phyloP scores from a whole-genome alignment of 2,888 invertebrate genomes.

The Endotricha flammealis region DNA sequence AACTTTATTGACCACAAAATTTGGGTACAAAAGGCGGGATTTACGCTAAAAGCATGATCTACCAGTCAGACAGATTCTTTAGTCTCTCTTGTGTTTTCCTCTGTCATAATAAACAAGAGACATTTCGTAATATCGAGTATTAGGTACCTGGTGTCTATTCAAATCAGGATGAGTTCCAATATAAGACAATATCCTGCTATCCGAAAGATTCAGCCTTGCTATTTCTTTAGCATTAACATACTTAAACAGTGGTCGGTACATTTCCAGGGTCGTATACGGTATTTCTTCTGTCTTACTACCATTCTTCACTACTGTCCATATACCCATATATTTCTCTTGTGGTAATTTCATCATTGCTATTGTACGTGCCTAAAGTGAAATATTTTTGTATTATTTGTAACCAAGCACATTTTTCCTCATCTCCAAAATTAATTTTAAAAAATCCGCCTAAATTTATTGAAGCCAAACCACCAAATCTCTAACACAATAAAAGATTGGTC shows the following conservation, averaged over 20 bases:
- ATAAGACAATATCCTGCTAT: slow-evolving; percentile 47
- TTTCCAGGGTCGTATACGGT: slow-evolving; percentile 41
- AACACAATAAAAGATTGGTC: too few relatives aligned
- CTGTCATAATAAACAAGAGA: too few relatives aligned
- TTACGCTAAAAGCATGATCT: too few relatives aligned
- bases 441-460: too few relatives aligned
- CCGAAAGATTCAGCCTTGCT: slow-evolving; percentile 48
- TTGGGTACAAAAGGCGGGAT: too few relatives aligned
- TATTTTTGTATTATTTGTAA: neutral
- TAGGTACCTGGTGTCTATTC: slow-evolving; percentile 54
- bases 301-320: slow-evolving; percentile 53
- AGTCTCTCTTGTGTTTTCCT: too few relatives aligned
- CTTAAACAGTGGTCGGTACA: slow-evolving; percentile 59
- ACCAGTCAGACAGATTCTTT: too few relatives aligned
- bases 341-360: slow-evolving; percentile 65
- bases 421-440: too few relatives aligned
- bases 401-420: neutral
- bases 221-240: slow-evolving; percentile 59
- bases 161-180: slow-evolving; percentile 62
- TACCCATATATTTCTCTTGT: slow-evolving; percentile 51
- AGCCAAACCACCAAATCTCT: too few relatives aligned
- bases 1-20: too few relatives aligned
- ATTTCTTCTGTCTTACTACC: slow-evolving; percentile 24
- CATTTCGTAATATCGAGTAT: too few relatives aligned
- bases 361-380: slow-evolving; percentile 45